Conservation (phyloP, 2,113 vertebrate genomes). For the Hydrochoerus hydrochaeris region DNA sequence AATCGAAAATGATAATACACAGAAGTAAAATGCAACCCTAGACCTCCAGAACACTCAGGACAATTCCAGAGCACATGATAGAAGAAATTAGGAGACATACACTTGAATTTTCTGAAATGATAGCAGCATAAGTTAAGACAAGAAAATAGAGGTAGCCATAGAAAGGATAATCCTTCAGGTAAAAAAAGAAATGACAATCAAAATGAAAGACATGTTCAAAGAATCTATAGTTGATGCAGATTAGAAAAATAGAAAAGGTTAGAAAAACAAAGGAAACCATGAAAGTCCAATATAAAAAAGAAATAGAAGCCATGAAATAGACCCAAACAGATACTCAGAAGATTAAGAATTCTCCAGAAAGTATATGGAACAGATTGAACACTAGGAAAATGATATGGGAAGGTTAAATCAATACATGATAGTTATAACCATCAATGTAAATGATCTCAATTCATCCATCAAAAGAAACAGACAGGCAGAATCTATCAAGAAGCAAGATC, state of each 20-base stretch:
- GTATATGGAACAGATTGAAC: background rate
- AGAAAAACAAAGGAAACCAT: background rate
- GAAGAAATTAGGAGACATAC: background rate
- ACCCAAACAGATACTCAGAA: background rate
- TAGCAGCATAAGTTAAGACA: background rate
- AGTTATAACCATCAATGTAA: background rate
- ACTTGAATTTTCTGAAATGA: background rate
- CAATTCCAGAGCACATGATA: background rate
- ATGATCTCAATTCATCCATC: background rate
- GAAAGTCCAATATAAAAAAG: background rate
- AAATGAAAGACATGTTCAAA: background rate
- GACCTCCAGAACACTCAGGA: background rate
- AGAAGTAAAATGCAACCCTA: background rate
- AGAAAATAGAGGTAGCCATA: background rate
- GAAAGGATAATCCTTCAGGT: background rate
- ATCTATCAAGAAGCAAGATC: background rate
- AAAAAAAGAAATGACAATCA: background rate
- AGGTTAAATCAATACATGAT: background rate
- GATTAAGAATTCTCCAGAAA: background rate
- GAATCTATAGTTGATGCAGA: background rate
- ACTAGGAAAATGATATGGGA: background rate
- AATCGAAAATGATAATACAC: background rate
- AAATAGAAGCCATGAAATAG: background rate
- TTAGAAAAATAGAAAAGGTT: background rate
- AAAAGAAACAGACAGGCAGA: background rate